Percentiles rank a stretch among this genome's conserved stretches.
phyloP scores from a whole-genome alignment of 2,888 invertebrate species.

The Agapostemon virescens region DNA sequence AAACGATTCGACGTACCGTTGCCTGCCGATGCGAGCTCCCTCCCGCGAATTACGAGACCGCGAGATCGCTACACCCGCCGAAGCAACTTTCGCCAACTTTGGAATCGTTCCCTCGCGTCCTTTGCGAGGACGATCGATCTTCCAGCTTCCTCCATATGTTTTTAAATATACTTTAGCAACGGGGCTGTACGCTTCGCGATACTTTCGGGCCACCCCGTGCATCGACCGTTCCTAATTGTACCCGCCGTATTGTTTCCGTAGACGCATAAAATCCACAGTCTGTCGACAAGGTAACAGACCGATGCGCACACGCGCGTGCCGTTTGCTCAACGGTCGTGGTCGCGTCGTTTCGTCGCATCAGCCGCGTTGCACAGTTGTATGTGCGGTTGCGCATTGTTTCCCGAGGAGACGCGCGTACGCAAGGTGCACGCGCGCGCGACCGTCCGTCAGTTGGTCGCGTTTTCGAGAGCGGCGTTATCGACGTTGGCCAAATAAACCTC shows the following conservation, averaged over 20 bases:
- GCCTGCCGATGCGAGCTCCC: not conserved
- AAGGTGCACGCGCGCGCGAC: conserved; percentile 37
- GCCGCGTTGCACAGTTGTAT: no score
- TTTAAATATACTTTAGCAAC: no score
- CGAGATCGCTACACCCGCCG: not conserved
- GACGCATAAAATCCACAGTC: not conserved
- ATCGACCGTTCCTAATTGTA: no score
- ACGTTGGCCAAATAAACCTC: conserved; percentile 63
- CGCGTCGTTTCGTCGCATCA: not conserved
- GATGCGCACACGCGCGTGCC: conserved; percentile 1
- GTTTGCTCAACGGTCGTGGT: conserved; percentile 14
- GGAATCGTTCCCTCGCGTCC: not conserved
- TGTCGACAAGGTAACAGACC: not conserved
- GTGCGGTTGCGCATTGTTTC: conserved; percentile 8
- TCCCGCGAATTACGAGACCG: not conserved
- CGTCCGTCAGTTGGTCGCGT: conserved; percentile 11
- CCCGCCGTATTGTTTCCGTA: no score
- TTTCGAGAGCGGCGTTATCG: conserved; percentile 47
- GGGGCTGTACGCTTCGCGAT: no score
- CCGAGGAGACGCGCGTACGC: conserved; percentile 21
- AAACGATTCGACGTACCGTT: conserved; percentile 6
- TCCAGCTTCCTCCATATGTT: no score
- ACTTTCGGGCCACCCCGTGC: no score
- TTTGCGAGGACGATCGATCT: no score
- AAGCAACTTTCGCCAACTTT: not conserved